Evolutionary conservation across 2,888 invertebrate genomes (phyloP).

Genomic region (Lepidocyrtinus sp.): DNA sequence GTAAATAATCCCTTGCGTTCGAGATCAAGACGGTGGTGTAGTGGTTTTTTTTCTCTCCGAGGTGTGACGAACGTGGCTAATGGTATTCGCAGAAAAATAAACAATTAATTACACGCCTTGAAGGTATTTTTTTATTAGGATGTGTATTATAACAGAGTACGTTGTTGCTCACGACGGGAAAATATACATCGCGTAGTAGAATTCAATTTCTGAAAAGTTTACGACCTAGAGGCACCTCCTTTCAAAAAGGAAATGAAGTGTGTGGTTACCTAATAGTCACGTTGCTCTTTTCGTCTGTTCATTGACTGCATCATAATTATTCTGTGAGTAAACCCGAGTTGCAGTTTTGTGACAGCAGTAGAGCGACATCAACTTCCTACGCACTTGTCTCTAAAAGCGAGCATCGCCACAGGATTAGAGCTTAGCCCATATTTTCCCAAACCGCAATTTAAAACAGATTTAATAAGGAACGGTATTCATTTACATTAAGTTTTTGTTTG

Average conservation of each 20-base stretch:
- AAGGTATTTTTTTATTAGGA: background rate
- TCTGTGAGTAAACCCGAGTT: background rate
- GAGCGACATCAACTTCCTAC: slow-evolving; percentile 4
- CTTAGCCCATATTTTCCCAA: slow-evolving; percentile 8
- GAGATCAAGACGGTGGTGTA: background rate
- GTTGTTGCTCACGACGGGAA: background rate
- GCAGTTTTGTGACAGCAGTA: too few species aligned
- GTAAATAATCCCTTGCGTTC: background rate
- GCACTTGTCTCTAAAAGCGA: background rate
- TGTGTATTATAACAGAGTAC: background rate
- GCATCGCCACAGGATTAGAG: background rate
- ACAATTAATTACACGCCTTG: background rate
- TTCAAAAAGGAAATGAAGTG: background rate
- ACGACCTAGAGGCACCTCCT: background rate
- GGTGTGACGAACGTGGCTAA: background rate
- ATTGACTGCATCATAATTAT: slow-evolving; percentile 5
- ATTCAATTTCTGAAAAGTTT: background rate
- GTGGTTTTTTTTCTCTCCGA: background rate
- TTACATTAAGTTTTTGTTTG: background rate
- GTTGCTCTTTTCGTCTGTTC: slow-evolving; percentile 12
- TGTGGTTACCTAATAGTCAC: slow-evolving; percentile 51
- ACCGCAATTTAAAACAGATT: slow-evolving; percentile 45
- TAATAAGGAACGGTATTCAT: slow-evolving; percentile 24
- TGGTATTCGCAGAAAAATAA: background rate
- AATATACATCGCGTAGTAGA: background rate